Evolutionary conservation across 1,140 invertebrate species (phyloP), one percentile per base, ranked within the genome.

Genomic region (Pteromalus puparum): DNA sequence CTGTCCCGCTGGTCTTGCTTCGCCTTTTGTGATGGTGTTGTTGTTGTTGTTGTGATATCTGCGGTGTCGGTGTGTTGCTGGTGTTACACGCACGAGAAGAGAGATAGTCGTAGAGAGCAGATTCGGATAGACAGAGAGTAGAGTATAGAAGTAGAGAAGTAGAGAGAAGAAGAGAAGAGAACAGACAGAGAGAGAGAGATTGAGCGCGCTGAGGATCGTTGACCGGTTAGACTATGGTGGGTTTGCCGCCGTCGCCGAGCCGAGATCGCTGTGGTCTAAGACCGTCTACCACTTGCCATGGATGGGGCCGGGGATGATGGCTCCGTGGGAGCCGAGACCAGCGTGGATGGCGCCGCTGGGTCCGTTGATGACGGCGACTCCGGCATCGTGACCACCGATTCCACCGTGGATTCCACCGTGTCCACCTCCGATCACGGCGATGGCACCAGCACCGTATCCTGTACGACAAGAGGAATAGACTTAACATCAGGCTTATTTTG

Each of bases 331-430:
- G 89, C 92, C 92, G 85, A 93, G 92, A 86, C 92, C 92, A 86
- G 92, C 92, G 87, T 93, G 92, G 92, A 93, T 93, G 90, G 92
- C 92, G 85, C 92, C 92, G 90, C 92, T 93, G 86, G 92, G 92
- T 89, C 92, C 92, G 89, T 93, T 93, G 90, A 93, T 93, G 90
- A 93, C 92, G 89, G 92, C 92, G 89, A 93, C 91, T 89, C 92
- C 92, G 89, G 91, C 92, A 85, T 93, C 92, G 88, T 92, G 91
- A 87, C 92, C 92, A 86, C 92, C 92, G 83, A 93, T 90, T 74
- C 91, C 92, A 85, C 91, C 92, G 85, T 89, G 90, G 83, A 91
- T 90, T 86, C 92, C 92, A 85, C 86, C 88, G 84, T 89, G 90
- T 79, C 90, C 91, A 81, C 92, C 91, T 84, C 92, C 92, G 81